Conservation (phyloP, 2,888 invertebrate species). For the Drosophila yooni region DNA sequence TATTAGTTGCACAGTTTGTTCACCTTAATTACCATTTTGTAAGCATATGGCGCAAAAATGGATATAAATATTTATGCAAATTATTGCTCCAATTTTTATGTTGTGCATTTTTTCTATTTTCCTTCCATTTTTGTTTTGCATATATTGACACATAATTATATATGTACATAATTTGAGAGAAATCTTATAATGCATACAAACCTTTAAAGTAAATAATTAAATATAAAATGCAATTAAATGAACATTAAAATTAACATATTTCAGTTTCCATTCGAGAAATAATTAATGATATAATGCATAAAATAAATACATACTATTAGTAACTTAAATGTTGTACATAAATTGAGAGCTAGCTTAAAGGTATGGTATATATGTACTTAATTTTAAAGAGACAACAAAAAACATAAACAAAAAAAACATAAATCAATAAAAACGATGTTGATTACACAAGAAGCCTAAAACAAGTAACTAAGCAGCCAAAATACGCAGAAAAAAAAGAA, state of each 20-base stretch:
- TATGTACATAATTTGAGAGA: conserved; percentile 50
- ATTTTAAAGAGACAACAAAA: conserved; percentile 41
- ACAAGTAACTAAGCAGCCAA: conserved; percentile 58
- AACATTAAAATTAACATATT: neutral
- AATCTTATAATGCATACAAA: conserved; percentile 5
- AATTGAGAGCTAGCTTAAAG: conserved; percentile 63
- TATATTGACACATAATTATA: conserved; percentile 25
- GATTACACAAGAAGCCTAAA: conserved; percentile 60
- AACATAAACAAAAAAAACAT: neutral
- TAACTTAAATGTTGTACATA: conserved; percentile 78
- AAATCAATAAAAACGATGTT: conserved; percentile 24
- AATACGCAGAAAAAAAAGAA: conserved; percentile 40
- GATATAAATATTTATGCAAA: conserved; percentile 25
- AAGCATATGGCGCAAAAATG: conserved; percentile 14
- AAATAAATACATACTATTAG: conserved; percentile 62
- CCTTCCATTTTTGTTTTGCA: neutral
- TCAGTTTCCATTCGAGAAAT: conserved; percentile 14
- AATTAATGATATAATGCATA: conserved; percentile 11
- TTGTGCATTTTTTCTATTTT: neutral
- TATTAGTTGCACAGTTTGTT: conserved; percentile 35
- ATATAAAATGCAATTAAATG: conserved; percentile 21
- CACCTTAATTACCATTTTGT: conserved; percentile 8
- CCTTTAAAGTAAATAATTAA: conserved; percentile 12
- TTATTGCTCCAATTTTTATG: conserved; percentile 13
- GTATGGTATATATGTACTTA: conserved; percentile 48